These are phyloP conservation scores for Pseudotriccus pelzelni DNA, from an alignment of 2,797 vertebrate genomes.

Conservation along the genomic window DNA sequence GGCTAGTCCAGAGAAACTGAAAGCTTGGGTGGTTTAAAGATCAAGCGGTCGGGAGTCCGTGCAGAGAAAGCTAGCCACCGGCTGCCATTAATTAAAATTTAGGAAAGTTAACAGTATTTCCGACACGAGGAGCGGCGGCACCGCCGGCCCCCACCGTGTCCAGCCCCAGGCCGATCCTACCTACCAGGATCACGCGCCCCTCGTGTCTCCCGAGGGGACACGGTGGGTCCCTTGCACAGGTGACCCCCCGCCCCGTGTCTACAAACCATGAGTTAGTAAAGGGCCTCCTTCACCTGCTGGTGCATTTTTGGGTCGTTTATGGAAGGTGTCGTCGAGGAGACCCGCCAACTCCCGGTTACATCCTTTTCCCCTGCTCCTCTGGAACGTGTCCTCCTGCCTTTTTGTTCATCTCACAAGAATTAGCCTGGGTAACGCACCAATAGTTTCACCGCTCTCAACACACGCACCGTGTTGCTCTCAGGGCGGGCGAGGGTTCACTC, in stretches of 20 bases:
- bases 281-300: neutral
- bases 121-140: neutral
- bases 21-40: neutral
- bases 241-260: fast-evolving
- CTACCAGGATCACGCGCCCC: neutral
- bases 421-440: fast-evolving
- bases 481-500: fast-evolving
- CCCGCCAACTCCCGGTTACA: neutral
- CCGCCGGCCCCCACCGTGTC: neutral
- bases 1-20: neutral
- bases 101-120: neutral
- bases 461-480: fast-evolving
- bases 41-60: too few relatives aligned
- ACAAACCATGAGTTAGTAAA: fast-evolving
- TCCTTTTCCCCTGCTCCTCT: neutral
- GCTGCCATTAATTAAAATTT: neutral
- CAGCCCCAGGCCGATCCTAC: neutral
- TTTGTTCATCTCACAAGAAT: neutral
- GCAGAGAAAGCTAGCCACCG: neutral
- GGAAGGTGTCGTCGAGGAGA: fast-evolving
- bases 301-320: neutral
- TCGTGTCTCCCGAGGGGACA: too few relatives aligned
- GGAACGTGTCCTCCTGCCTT: fast-evolving
- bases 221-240: fast-evolving
- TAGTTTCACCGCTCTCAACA: neutral